Percentiles rank a stretch among this genome's conserved stretches.
Evolutionary conservation across 2,888 invertebrate genomes (phyloP).

Genomic region (Melanargia galathea): DNA sequence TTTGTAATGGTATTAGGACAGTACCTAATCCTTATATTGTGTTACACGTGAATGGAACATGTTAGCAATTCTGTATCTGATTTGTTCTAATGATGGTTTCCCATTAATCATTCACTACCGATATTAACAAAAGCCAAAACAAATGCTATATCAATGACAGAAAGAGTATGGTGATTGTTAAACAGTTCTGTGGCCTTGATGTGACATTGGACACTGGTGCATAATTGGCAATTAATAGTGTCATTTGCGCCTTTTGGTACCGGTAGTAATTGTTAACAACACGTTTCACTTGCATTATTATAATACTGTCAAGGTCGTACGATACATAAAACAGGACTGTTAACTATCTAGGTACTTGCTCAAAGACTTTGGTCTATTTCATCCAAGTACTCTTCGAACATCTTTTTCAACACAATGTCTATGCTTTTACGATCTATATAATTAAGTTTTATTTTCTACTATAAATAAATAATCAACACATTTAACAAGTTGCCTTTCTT

Average conservation of each 20-base stretch:
- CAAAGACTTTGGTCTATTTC: not conserved
- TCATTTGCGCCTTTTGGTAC: not conserved
- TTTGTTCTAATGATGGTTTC: not conserved
- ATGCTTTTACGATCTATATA: not conserved
- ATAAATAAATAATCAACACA: not conserved
- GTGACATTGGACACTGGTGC: not conserved
- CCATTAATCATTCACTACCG: not conserved
- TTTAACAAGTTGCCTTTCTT: conserved; percentile 1
- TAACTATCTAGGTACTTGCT: not conserved
- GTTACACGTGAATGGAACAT: not conserved
- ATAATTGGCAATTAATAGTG: not conserved
- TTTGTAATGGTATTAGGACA: too few species aligned
- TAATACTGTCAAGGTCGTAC: not conserved
- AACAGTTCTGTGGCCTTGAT: not conserved
- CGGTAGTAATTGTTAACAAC: not conserved
- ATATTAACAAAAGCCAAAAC: not conserved
- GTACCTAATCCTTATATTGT: not conserved
- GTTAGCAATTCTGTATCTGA: not conserved
- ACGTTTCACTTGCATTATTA: not conserved
- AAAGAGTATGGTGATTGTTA: not conserved
- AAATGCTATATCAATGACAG: not conserved
- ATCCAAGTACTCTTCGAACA: not conserved
- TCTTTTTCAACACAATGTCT: not conserved
- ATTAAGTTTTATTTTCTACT: not conserved
- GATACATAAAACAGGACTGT: not conserved